Conservation (phyloP, 1,140 invertebrate genomes). For the Druon quercuslanigerum region DNA sequence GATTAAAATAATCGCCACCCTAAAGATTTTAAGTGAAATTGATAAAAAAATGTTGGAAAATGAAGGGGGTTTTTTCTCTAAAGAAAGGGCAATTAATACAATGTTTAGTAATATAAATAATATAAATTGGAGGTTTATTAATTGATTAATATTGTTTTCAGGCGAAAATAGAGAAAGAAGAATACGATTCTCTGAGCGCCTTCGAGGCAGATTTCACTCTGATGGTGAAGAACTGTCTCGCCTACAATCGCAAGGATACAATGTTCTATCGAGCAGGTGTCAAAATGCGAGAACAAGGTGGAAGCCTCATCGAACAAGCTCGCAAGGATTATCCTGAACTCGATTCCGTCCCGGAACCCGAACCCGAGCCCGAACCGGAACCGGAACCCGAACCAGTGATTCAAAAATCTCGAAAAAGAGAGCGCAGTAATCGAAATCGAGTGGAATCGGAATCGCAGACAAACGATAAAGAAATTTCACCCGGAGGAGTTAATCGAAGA, state of each 20-base stretch:
- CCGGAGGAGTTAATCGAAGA: conserved; percentile 82
- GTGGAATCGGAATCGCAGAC: conserved; percentile 60
- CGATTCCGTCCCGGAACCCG: conserved; percentile 73
- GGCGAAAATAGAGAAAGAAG: conserved; percentile 84
- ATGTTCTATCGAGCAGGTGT: conserved; percentile 90
- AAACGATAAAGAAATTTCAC: conserved; percentile 66
- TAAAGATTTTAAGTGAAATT: no score
- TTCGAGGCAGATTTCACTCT: conserved; percentile 94
- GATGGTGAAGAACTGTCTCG: conserved; percentile 96
- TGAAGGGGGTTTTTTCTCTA: no score
- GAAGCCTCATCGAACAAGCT: conserved; percentile 84
- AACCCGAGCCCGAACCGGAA: conserved; percentile 25
- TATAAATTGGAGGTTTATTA: no score
- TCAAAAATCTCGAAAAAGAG: conserved; percentile 61
- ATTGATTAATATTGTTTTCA: conserved; percentile 48
- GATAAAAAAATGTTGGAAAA: no score
- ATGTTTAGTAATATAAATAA: no score
- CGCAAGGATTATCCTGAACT: conserved; percentile 81
- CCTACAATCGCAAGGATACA: conserved; percentile 96
- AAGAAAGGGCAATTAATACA: no score
- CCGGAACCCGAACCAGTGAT: conserved; percentile 46
- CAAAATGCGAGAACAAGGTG: conserved; percentile 91
- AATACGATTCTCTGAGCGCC: conserved; percentile 86
- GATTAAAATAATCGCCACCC: no score
- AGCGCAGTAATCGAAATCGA: conserved; percentile 64